phyloP scores from a whole-genome alignment of 2,888 invertebrate genomes.

The Synanthedon vespiformis region DNA sequence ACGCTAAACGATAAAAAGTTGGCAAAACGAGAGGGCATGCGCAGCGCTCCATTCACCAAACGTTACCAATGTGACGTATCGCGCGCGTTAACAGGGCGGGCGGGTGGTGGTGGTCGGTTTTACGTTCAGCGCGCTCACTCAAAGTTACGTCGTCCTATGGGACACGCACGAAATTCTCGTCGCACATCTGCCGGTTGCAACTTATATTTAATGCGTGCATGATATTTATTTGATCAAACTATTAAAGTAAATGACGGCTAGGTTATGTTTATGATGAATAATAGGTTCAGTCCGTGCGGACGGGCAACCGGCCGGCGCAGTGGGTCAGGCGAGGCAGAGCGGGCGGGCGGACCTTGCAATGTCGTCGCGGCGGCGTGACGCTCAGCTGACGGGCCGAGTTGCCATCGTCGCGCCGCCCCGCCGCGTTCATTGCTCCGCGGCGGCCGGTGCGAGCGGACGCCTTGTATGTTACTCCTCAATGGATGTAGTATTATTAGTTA shows the following conservation, averaged over 20 bases:
- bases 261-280: conserved; percentile 6
- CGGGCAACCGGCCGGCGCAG: conserved; percentile 35
- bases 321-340: conserved; percentile 51
- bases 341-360: conserved; percentile 72
- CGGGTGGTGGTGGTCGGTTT: conserved; percentile 1
- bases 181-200: conserved; percentile 7
- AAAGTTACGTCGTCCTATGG: background rate
- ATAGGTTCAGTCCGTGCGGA: conserved; percentile 15
- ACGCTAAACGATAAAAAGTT: background rate
- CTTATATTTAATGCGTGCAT: background rate
- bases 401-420: conserved; percentile 54
- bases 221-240: background rate
- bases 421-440: conserved; percentile 78
- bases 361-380: conserved; percentile 71
- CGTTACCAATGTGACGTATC: conserved; percentile 18
- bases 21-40: conserved; percentile 26
- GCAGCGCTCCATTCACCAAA: conserved; percentile 34
- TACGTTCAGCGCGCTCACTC: background rate
- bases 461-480: conserved; percentile 26
- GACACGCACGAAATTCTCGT: background rate
- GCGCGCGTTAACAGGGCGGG: conserved; percentile 12
- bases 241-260: background rate
- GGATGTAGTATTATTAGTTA: background rate
- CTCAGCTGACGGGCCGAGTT: conserved; percentile 64
- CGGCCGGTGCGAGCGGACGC: conserved; percentile 63